Conservation (phyloP, 2,888 invertebrate species). For the Drosophila stalkeri region DNA sequence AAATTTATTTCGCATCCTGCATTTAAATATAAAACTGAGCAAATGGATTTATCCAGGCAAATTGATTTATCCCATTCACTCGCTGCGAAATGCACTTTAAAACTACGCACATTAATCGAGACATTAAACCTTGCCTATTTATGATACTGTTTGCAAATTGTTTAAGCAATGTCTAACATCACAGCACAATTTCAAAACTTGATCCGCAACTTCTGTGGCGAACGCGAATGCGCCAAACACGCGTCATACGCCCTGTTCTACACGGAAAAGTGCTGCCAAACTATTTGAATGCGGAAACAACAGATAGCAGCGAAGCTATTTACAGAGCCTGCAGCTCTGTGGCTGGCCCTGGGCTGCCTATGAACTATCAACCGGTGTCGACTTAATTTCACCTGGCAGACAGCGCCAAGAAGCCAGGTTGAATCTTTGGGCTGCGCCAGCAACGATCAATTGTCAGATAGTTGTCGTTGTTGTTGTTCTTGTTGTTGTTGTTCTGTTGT, state of each 20-base stretch:
- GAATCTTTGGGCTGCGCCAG: constrained; percentile 55
- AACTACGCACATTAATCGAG: constrained; percentile 1
- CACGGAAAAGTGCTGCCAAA: constrained; percentile 47
- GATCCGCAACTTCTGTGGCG: constrained; percentile 22
- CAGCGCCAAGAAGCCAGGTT: constrained; percentile 48
- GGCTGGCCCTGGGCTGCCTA: constrained; percentile 22
- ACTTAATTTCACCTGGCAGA: constrained; percentile 66
- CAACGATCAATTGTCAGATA: constrained; percentile 78
- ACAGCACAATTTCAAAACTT: constrained; percentile 6
- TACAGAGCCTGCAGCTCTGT: constrained; percentile 26
- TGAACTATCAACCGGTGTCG: constrained; percentile 59
- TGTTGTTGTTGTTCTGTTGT: constrained; percentile 28
- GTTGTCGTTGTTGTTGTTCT: constrained; percentile 50
- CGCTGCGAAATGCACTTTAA: constrained; percentile 2
- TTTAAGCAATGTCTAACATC: constrained; percentile 38
- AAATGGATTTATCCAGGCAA: constrained; percentile 45
- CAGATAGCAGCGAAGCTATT: constrained; percentile 29
- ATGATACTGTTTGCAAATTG: constrained; percentile 42
- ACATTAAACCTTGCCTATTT: constrained; percentile 42
- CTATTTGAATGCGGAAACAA: constrained; percentile 38
- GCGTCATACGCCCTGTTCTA: constrained; percentile 48
- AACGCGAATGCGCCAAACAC: constrained; percentile 29
- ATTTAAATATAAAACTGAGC: constrained; percentile 37
- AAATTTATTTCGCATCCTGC: constrained; percentile 44
- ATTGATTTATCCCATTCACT: neutral